phyloP scores from a whole-genome alignment of 2,888 invertebrate species.

The Allolobophora icterica region DNA sequence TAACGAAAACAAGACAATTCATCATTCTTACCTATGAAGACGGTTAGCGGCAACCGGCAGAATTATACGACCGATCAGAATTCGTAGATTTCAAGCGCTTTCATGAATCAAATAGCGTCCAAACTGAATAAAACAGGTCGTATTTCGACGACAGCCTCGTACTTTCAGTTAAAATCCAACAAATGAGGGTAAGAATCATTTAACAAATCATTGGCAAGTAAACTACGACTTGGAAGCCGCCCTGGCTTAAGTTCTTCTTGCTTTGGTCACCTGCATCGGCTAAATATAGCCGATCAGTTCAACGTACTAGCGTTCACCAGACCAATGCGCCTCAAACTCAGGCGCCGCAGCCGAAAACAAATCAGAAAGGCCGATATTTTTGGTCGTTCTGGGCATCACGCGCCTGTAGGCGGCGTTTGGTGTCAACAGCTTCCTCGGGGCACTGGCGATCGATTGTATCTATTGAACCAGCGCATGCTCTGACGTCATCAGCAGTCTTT shows the following conservation, averaged over 20 bases:
- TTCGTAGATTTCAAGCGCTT: background rate
- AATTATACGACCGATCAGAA: background rate
- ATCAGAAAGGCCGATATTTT: too few species aligned
- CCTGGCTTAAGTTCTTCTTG: background rate
- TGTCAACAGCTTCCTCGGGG: background rate
- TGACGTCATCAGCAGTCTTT: background rate
- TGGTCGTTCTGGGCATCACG: too few species aligned
- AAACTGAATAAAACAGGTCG: background rate
- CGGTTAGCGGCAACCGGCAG: background rate
- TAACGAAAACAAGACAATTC: background rate
- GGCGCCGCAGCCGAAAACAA: background rate
- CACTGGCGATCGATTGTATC: background rate
- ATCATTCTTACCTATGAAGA: background rate
- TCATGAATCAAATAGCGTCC: background rate
- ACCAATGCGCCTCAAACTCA: background rate
- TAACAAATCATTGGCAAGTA: background rate
- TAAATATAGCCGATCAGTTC: conserved; percentile 11
- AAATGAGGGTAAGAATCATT: background rate
- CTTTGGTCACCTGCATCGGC: background rate
- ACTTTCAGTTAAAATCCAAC: background rate
- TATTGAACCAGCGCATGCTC: background rate
- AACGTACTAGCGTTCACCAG: conserved; percentile 5
- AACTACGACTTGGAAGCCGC: background rate
- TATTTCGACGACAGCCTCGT: background rate
- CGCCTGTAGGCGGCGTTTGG: background rate